These are phyloP conservation scores for Pseudochirops cupreus DNA, from an alignment of 2,797 vertebrate genomes.

Conservation along the genomic window DNA sequence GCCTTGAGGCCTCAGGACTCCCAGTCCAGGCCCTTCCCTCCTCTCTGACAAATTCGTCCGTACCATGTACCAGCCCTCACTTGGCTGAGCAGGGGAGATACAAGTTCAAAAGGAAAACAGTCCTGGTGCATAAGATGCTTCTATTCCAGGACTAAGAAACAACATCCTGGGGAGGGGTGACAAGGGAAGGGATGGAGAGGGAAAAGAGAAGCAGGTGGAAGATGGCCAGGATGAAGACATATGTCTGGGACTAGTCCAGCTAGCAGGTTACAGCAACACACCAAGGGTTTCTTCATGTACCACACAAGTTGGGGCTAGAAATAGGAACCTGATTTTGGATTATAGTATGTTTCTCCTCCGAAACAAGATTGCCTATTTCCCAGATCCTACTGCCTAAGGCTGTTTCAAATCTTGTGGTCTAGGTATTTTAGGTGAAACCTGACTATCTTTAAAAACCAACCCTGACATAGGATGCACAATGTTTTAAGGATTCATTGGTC, in stretches of 20 bases:
- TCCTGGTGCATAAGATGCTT: neutral
- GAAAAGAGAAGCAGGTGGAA: neutral
- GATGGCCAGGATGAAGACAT: too few relatives aligned
- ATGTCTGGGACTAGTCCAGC: neutral
- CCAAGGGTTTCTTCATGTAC: neutral
- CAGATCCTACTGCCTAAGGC: neutral
- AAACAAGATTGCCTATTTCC: neutral
- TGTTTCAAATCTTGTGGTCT: neutral
- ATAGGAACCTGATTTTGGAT: neutral
- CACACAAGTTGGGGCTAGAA: neutral
- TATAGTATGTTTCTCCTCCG: neutral
- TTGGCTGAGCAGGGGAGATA: neutral
- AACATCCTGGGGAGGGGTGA: neutral
- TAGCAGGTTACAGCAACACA: neutral
- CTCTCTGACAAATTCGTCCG: neutral
- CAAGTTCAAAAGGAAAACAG: neutral
- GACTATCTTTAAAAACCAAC: neutral
- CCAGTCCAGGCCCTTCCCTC: neutral
- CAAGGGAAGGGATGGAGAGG: neutral
- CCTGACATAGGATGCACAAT: neutral
- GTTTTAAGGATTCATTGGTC: neutral
- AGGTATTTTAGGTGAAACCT: neutral
- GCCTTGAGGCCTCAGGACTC: neutral
- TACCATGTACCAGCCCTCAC: too few relatives aligned
- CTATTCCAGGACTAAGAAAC: neutral